Conservation (phyloP, 2,797 vertebrate species). For the Peromyscus attwateri region DNA sequence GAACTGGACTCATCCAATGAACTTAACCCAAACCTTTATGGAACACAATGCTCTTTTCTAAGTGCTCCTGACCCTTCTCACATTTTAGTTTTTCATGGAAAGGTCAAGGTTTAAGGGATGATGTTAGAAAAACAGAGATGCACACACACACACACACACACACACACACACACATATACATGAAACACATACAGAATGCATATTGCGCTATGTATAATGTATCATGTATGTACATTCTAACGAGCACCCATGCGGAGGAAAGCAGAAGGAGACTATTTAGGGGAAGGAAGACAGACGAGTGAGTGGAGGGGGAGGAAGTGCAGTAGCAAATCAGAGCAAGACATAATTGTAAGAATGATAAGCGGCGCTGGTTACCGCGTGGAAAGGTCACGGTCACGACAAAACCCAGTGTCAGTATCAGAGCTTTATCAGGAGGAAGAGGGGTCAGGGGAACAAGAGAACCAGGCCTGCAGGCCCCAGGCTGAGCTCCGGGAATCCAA, state of each 20-base stretch:
- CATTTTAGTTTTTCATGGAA: constrained; percentile 30
- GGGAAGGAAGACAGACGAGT: neutral
- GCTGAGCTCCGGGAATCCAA: too few relatives aligned
- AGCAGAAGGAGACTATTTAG: neutral
- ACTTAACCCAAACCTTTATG: neutral
- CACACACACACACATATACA: neutral
- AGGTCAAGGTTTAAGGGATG: constrained; percentile 21
- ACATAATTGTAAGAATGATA: too few relatives aligned
- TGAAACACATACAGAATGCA: neutral
- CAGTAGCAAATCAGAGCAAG: neutral
- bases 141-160: neutral
- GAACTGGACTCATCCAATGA: neutral
- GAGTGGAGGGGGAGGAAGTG: too few relatives aligned
- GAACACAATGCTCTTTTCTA: constrained; percentile 1
- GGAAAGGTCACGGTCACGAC: too few relatives aligned
- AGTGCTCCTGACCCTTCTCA: neutral
- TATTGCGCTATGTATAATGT: neutral
- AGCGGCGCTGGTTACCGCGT: too few relatives aligned
- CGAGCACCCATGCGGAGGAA: neutral
- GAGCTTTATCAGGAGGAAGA: too few relatives aligned
- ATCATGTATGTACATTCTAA: neutral
- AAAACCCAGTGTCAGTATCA: too few relatives aligned
- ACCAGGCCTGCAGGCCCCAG: too few relatives aligned
- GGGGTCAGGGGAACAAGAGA: too few relatives aligned
- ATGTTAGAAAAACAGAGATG: neutral